A percentile compares a stretch with the other conserved stretches of the same genome.
These are phyloP conservation scores for Pristionchus exspectatus DNA, from an alignment of 2,888 invertebrate species.

Conservation along the genomic window DNA sequence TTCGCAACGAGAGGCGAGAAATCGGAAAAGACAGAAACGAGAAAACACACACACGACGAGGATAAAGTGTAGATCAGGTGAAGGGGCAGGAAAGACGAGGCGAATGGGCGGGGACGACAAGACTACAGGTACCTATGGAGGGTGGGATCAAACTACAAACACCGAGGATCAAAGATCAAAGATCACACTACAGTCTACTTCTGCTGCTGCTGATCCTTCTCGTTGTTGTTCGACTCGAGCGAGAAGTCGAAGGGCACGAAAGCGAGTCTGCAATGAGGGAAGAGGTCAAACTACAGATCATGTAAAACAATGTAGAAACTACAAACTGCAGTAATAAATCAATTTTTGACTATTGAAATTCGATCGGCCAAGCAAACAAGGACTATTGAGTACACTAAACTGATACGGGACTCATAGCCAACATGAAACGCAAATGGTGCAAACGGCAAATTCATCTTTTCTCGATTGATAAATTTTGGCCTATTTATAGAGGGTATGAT, in stretches of 20 bases:
- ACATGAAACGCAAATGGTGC: too few relatives aligned
- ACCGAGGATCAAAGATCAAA: neutral
- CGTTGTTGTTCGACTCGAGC: constrained; percentile 68
- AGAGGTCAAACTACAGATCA: constrained; percentile 21
- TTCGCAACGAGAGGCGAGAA: neutral
- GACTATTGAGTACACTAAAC: too few relatives aligned
- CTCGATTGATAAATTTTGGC: too few relatives aligned
- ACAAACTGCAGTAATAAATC: too few relatives aligned
- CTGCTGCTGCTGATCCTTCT: constrained; percentile 49
- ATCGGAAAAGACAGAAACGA: neutral
- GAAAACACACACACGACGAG: neutral
- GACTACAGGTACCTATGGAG: neutral
- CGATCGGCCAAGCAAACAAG: too few relatives aligned
- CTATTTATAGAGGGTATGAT: too few relatives aligned
- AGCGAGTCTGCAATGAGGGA: constrained; percentile 60
- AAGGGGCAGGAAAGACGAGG: neutral
- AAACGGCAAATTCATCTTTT: too few relatives aligned
- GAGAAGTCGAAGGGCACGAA: constrained; percentile 71
- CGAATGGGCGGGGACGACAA: neutral
- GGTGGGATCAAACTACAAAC: neutral
- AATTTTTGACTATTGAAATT: too few relatives aligned
- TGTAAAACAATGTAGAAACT: too few relatives aligned
- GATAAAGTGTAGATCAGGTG: constrained; percentile 7
- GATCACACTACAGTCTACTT: constrained; percentile 42
- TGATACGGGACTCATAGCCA: too few relatives aligned